phyloP scores from a whole-genome alignment of 2,113 vertebrate genomes.

The Lutjanus erythropterus region DNA sequence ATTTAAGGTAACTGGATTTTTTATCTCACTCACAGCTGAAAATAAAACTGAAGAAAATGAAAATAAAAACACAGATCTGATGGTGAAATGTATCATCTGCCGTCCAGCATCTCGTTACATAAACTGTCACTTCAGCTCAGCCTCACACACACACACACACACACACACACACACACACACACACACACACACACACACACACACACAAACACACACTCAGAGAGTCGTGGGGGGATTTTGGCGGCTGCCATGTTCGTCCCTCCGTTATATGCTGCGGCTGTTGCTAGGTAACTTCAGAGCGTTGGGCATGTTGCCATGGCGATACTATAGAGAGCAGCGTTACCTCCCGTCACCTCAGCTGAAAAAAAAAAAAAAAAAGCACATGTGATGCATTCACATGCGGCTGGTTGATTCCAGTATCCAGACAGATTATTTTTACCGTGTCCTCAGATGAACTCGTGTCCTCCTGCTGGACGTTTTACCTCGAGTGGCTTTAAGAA shows the following conservation, averaged over 20 bases:
- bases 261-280: slow-evolving; percentile 23
- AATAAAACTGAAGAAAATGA: no score
- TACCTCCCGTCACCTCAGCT: slow-evolving; percentile 23
- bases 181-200: no score
- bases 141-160: no score
- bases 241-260: slow-evolving; percentile 16
- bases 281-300: slow-evolving; percentile 57
- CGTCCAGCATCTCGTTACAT: not conserved
- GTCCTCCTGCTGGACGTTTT: no score
- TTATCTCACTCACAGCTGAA: not conserved
- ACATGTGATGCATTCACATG: slow-evolving; percentile 10
- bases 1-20: not conserved
- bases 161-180: no score
- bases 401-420: not conserved
- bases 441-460: slow-evolving; percentile 24
- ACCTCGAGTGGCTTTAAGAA: no score
- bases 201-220: no score
- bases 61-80: no score
- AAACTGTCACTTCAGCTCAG: not conserved
- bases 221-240: not conserved
- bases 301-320: slow-evolving; percentile 63
- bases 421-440: not conserved
- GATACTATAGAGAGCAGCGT: slow-evolving; percentile 42
- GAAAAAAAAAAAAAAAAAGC: not conserved
- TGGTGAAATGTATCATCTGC: no score